phyloP scores from a whole-genome alignment of 1,140 invertebrate species.

The Cydia amplana region DNA sequence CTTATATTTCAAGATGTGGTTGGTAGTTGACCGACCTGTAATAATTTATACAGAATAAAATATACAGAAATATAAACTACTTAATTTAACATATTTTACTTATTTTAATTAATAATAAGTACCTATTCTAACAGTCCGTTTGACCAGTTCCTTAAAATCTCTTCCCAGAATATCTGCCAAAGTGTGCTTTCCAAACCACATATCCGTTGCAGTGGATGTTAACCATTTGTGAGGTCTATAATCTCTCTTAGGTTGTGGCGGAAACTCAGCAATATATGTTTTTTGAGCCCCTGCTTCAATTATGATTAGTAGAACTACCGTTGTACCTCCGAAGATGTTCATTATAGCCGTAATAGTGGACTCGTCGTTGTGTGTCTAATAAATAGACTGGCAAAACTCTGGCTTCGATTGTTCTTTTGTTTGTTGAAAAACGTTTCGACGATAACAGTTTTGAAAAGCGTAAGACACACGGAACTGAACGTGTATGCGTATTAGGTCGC shows the following conservation, averaged over 20 bases:
- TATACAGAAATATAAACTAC: neutral
- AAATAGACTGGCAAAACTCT: neutral
- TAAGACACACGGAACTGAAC: neutral
- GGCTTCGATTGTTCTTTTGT: conserved; percentile 7
- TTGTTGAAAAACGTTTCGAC: neutral
- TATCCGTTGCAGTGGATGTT: conserved; percentile 57
- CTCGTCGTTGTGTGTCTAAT: neutral
- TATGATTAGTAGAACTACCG: neutral
- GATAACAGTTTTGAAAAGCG: neutral
- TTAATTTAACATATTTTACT: neutral
- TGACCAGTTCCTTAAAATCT: conserved; percentile 55
- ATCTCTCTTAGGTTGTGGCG: conserved; percentile 40
- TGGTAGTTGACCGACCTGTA: conserved; percentile 1
- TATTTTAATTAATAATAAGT: conserved; percentile 14
- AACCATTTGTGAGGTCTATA: conserved; percentile 63
- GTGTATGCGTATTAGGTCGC: neutral
- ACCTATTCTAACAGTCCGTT: conserved; percentile 51
- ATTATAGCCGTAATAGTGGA: neutral
- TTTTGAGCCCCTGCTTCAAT: neutral
- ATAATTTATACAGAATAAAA: neutral
- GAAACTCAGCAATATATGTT: neutral
- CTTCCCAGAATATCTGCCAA: conserved; percentile 57
- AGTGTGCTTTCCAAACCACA: conserved; percentile 65
- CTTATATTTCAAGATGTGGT: conserved; percentile 1
- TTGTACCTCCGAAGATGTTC: neutral